Conservation (phyloP, 2,797 vertebrate species). For the Tauraco hartlaubi region DNA sequence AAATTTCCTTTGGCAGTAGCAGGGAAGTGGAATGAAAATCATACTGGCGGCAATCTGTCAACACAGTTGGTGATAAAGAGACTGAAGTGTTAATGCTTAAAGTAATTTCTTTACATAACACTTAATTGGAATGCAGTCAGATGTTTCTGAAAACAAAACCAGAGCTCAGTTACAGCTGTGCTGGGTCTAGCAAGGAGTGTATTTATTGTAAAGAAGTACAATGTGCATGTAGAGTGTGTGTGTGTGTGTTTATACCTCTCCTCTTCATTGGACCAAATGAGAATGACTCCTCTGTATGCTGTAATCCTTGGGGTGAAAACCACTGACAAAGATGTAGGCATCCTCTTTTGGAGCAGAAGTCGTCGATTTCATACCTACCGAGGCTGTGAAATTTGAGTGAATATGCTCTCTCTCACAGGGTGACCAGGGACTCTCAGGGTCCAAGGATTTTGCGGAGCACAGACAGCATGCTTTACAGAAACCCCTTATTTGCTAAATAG, state of each 20-base stretch:
- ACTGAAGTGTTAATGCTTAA: not conserved
- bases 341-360: not conserved
- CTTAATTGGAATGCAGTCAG: not conserved
- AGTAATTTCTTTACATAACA: not conserved
- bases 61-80: not conserved
- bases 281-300: not conserved
- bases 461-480: not conserved
- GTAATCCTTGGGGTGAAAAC: not conserved
- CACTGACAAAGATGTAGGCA: not conserved
- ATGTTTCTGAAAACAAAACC: not conserved
- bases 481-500: not conserved
- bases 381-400: not conserved
- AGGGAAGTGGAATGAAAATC: not conserved
- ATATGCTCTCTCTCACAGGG: not conserved
- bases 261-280: not conserved
- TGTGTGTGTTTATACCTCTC: not conserved
- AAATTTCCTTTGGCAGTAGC: conserved; percentile 17
- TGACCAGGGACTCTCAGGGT: not conserved
- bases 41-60: not conserved
- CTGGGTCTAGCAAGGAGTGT: not conserved
- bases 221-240: not conserved
- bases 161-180: not conserved
- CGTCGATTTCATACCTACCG: not conserved
- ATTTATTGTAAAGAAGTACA: not conserved
- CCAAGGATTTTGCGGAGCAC: not conserved